Evolutionary conservation across 1,140 invertebrate species (phyloP).

Genomic region (Pteromalus puparum): DNA sequence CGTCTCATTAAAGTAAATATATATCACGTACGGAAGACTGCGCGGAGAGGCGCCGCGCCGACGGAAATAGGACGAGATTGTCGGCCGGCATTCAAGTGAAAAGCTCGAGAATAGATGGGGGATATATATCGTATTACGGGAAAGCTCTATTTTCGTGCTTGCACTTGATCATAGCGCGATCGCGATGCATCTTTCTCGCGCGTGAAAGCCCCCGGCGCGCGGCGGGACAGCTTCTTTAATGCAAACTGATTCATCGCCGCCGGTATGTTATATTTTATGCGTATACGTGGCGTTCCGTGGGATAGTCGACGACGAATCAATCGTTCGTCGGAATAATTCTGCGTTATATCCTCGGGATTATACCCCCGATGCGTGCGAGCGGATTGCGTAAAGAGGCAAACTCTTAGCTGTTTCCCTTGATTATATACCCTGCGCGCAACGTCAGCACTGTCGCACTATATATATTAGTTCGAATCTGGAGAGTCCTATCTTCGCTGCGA

Average conservation of each 20-base stretch:
- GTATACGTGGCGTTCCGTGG: not conserved
- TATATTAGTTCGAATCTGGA: no score
- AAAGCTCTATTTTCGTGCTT: slow-evolving; percentile 27
- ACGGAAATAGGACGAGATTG: not conserved
- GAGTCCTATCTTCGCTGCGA: no score
- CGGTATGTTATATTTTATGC: not conserved
- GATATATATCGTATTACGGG: slow-evolving; percentile 6
- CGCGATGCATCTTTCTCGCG: not conserved
- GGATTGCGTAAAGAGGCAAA: not conserved
- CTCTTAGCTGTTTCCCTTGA: no score
- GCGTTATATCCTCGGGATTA: not conserved
- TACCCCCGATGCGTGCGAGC: not conserved
- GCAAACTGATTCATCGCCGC: slow-evolving; percentile 17
- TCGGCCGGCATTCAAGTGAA: not conserved
- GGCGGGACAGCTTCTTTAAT: not conserved
- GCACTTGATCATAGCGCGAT: not conserved
- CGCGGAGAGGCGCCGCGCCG: not conserved
- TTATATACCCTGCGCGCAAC: no score
- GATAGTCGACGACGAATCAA: not conserved
- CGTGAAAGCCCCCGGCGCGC: not conserved
- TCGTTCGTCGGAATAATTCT: no score
- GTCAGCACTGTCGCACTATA: no score
- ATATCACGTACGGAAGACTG: no score
- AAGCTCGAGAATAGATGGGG: slow-evolving; percentile 5
- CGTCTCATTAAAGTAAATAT: not conserved